Evolutionary conservation across 2,113 vertebrate species (phyloP).

Genomic region (Physeter macrocephalus): DNA sequence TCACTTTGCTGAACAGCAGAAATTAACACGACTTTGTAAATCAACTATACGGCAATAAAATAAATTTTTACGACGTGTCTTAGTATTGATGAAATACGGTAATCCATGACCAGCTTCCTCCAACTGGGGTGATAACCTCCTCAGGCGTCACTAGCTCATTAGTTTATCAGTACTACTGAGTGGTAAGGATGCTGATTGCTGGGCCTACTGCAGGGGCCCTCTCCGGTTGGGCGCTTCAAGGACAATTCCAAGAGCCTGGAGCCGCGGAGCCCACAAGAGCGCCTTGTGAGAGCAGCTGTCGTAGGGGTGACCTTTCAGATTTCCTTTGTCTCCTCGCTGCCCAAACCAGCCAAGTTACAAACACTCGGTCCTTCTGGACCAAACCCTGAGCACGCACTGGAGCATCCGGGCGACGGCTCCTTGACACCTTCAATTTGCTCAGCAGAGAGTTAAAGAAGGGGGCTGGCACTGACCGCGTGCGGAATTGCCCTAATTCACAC

Average conservation of each 20-base stretch:
- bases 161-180: background rate
- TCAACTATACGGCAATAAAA: too few relatives aligned
- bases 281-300: background rate
- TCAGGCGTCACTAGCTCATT: background rate
- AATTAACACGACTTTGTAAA: too few relatives aligned
- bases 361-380: background rate
- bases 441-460: background rate
- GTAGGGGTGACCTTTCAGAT: background rate
- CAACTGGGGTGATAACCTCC: background rate
- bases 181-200: background rate
- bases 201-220: background rate
- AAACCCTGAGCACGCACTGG: background rate
- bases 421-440: background rate
- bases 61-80: background rate
- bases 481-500: background rate
- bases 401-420: background rate
- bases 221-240: background rate
- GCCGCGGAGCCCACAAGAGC: background rate
- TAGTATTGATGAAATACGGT: background rate
- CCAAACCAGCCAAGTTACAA: background rate
- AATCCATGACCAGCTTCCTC: background rate
- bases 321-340: background rate
- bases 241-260: background rate
- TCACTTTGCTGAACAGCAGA: too few relatives aligned
- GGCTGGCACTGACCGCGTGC: background rate